Evolutionary conservation across 92 coral and sea anemone species (phyloP).

Genomic region (Parazoanthus darwini): DNA sequence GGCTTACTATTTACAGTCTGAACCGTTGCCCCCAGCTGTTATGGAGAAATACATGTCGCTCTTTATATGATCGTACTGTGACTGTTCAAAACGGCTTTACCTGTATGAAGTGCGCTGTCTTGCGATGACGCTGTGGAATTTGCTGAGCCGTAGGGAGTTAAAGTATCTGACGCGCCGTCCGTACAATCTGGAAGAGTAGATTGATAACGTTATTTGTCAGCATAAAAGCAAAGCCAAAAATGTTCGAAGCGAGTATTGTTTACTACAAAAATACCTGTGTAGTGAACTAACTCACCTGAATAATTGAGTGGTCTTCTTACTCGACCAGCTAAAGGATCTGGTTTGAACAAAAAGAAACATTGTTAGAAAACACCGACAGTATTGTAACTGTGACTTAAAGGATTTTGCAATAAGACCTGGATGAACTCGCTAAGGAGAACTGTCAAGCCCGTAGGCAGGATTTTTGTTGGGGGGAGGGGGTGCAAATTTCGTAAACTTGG

Average conservation of each 20-base stretch:
- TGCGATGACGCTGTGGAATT: slow-evolving; percentile 51
- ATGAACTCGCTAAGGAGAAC: not conserved
- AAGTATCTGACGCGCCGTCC: slow-evolving; percentile 46
- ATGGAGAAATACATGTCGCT: not conserved
- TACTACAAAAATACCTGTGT: not conserved
- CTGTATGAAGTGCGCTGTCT: slow-evolving; percentile 56
- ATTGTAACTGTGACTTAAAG: not conserved
- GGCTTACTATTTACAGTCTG: not conserved
- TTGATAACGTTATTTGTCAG: not conserved
- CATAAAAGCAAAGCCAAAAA: not conserved
- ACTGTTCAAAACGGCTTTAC: slow-evolving; percentile 10
- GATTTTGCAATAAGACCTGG: not conserved
- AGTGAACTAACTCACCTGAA: not conserved
- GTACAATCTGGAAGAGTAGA: slow-evolving; percentile 11
- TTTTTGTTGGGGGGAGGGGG: too few relatives aligned
- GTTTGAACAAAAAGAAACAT: not conserved
- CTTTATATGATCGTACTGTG: not conserved
- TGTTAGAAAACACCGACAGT: not conserved
- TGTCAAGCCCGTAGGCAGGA: too few relatives aligned
- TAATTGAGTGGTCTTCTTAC: slow-evolving; percentile 11
- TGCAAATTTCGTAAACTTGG: too few relatives aligned
- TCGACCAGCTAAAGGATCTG: slow-evolving; percentile 30
- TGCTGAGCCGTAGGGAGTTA: slow-evolving; percentile 46
- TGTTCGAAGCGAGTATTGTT: not conserved
- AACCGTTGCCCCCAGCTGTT: not conserved